Base-by-base conservation (phyloP, 2,113 vertebrate species). In the Lepus americanus region DNA sequence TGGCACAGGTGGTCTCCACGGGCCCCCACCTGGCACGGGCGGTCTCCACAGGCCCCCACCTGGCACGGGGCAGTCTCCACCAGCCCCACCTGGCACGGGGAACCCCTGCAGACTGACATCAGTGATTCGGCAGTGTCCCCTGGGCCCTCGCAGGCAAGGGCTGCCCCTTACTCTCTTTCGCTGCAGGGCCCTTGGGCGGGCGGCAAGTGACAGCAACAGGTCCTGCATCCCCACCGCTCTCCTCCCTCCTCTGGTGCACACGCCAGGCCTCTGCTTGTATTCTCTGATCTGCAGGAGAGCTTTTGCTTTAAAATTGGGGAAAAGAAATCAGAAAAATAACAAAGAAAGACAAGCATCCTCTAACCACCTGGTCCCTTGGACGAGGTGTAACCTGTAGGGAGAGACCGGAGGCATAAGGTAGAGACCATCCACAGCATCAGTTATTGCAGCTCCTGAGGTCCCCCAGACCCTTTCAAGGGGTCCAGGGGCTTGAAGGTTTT, bases 191-290 rank as follows among this genome's bases (percentile, higher is more conserved):
- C 51, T 64, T 39, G 36, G 19, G 39, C 12, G 39, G 14, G 44
- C 17, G 23, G 44, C 6, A 2, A 20, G 82, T n/a, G 39, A 29
- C 29, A 81, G 64, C 39, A 13, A 36, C 4, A 27, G n/a, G 6
- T 1, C 59, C 5, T 3, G 3, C 7, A 36, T 17, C 23, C 27
- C n/a, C 64, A 29, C 33, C 0, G 7, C 22, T 36, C 53, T 8
- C 8, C 12, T 61, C 70, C 36, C 12, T 63, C 70, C 31, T 0
- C 70, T 36, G 16, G 59, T 53, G 25, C 25, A 63, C 33, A 49
- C 70, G 23, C 10, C 36, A 29, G 8, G 20, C 17, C 20, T 59
- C 23, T 73, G 36, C n/a, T 29, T 36, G 25, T 31, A 17, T 31
- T 44, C 25, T 39, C 14, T n/a, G 64, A 61, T 39, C 19, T 19